phyloP scores from a whole-genome alignment of 2,888 invertebrate species.

The Plagodis dolabraria region DNA sequence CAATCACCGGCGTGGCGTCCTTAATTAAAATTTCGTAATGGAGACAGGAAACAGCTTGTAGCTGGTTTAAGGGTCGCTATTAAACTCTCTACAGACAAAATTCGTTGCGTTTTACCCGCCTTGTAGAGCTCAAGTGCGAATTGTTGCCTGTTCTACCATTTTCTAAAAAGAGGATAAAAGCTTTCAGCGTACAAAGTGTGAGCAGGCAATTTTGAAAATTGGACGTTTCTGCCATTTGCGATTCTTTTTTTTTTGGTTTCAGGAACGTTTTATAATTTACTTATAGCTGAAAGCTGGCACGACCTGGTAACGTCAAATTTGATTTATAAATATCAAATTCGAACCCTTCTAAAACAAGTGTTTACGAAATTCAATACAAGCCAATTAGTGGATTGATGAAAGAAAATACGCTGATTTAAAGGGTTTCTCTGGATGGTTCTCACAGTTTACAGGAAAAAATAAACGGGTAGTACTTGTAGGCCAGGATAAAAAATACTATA shows the following conservation, averaged over 20 bases:
- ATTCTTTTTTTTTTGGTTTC: slow-evolving; percentile 14
- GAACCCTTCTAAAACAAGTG: too few species aligned
- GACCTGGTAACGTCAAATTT: too few species aligned
- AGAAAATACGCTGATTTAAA: too few species aligned
- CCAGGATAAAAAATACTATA: too few species aligned
- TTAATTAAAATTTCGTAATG: slow-evolving; percentile 52
- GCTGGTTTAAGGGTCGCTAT: neutral
- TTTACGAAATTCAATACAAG: too few species aligned
- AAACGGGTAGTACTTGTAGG: too few species aligned
- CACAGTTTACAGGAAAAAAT: too few species aligned
- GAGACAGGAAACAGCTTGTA: slow-evolving; percentile 10
- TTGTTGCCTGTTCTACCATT: slow-evolving; percentile 22
- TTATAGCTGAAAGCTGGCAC: neutral
- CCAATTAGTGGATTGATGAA: too few species aligned
- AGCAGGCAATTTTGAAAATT: slow-evolving; percentile 23
- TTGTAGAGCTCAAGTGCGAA: slow-evolving; percentile 12
- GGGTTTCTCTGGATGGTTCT: too few species aligned
- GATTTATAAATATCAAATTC: too few species aligned
- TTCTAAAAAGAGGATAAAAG: slow-evolving; percentile 25
- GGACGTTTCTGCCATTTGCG: slow-evolving; percentile 18
- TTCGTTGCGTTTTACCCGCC: neutral
- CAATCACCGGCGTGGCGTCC: slow-evolving; percentile 42
- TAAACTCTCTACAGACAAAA: neutral
- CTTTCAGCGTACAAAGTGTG: slow-evolving; percentile 19
- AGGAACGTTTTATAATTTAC: slow-evolving; percentile 14